phyloP scores from a whole-genome alignment of 2,797 vertebrate genomes.

The Yasuhikotakia modesta region DNA sequence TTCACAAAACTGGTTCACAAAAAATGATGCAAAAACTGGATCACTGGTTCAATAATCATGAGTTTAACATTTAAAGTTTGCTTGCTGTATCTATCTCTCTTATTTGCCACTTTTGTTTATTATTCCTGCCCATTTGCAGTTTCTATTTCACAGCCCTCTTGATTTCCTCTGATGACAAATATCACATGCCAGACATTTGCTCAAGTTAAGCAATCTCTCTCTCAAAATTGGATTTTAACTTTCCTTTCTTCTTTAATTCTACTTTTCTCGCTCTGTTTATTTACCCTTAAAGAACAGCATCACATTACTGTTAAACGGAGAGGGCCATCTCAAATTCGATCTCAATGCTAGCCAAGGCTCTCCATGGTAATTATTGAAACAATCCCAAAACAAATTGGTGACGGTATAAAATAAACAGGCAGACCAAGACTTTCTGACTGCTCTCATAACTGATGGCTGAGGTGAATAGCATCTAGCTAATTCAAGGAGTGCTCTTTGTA shows the following conservation, averaged over 20 bases:
- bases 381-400: constrained; percentile 62
- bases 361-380: constrained; percentile 64
- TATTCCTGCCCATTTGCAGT: background rate
- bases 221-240: constrained; percentile 36
- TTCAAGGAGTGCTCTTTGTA: constrained; percentile 58
- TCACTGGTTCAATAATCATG: background rate
- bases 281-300: constrained; percentile 23
- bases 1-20: too few relatives aligned
- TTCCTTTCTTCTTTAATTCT: constrained; percentile 43
- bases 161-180: constrained; percentile 31
- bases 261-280: constrained; percentile 39
- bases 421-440: constrained; percentile 50
- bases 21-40: too few relatives aligned
- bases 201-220: too few relatives aligned
- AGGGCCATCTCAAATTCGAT: constrained; percentile 58
- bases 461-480: constrained; percentile 51
- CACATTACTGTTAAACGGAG: constrained; percentile 24
- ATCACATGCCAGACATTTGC: too few relatives aligned
- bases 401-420: constrained; percentile 58
- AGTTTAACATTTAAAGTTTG: too few relatives aligned
- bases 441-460: constrained; percentile 60
- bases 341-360: constrained; percentile 57
- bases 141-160: background rate
- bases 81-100: too few relatives aligned
- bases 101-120: background rate